phyloP scores from a whole-genome alignment of 2,113 vertebrate species.

The Clupea harengus region DNA sequence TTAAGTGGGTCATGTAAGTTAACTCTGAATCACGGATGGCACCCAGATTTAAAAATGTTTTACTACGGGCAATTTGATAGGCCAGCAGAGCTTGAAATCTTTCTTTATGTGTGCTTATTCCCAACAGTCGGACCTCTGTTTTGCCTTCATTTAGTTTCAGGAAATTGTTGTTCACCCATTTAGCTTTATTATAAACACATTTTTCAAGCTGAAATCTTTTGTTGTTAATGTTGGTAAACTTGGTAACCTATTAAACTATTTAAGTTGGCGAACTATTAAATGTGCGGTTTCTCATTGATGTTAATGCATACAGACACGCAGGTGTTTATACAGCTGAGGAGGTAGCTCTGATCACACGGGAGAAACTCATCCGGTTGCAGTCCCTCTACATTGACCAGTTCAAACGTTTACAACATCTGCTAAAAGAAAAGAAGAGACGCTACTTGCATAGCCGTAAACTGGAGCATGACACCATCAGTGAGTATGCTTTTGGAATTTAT shows the following conservation, averaged over 20 bases:
- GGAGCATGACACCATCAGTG: constrained; percentile 88
- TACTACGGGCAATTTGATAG: no score
- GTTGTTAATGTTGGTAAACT: no score
- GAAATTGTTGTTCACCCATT: no score
- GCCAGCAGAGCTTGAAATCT: no score
- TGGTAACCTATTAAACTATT: not conserved
- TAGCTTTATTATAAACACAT: no score
- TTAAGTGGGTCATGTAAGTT: no score
- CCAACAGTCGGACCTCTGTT: no score
- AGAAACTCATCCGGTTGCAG: constrained; percentile 94
- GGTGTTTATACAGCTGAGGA: constrained; percentile 97
- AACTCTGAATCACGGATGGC: no score
- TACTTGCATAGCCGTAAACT: constrained; percentile 88
- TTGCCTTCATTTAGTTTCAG: no score
- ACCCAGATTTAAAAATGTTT: no score
- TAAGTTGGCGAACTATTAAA: not conserved
- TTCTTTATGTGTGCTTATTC: no score
- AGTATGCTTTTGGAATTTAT: not conserved
- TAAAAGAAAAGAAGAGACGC: constrained; percentile 92
- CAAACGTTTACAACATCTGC: constrained; percentile 92
- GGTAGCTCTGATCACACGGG: constrained; percentile 92
- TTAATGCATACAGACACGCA: constrained; percentile 77
- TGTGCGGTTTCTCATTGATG: not conserved
- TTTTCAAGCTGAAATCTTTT: no score
- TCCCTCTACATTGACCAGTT: constrained; percentile 98